Evolutionary conservation across 2,888 invertebrate genomes (phyloP).

Genomic region (Chrysolina americana): DNA sequence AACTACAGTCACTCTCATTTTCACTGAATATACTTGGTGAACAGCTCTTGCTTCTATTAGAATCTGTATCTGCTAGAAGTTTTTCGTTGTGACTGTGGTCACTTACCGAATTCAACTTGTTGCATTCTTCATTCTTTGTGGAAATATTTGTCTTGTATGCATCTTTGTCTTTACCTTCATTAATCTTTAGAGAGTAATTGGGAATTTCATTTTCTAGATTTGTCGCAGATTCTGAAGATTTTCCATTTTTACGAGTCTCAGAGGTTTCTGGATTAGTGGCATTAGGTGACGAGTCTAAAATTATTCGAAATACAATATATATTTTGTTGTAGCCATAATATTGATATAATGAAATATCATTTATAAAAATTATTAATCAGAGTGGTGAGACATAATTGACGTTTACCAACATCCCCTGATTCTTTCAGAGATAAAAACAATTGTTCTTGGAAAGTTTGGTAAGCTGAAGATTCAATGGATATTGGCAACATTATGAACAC

Average conservation of each 20-base stretch:
- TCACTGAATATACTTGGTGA: not conserved
- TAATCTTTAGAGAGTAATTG: not conserved
- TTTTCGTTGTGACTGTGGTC: not conserved
- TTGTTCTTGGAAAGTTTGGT: too few species aligned
- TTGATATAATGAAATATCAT: not conserved
- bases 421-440: too few species aligned
- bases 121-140: not conserved
- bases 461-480: not conserved
- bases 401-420: too few species aligned
- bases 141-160: not conserved
- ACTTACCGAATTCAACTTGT: not conserved
- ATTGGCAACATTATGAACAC: not conserved
- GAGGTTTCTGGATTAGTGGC: conserved; percentile 10
- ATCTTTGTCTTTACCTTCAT: not conserved
- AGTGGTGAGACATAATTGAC: not conserved
- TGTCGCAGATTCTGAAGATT: conserved; percentile 3
- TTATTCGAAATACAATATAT: conserved; percentile 11
- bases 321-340: not conserved
- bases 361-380: not conserved
- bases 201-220: conserved; percentile 5
- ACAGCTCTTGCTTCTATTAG: not conserved
- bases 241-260: not conserved
- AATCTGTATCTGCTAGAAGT: not conserved
- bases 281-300: not conserved
- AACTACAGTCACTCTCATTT: conserved; percentile 2